These are phyloP conservation scores for Bufotes viridis DNA, from an alignment of 2,797 vertebrate species.

Conservation along the genomic window DNA sequence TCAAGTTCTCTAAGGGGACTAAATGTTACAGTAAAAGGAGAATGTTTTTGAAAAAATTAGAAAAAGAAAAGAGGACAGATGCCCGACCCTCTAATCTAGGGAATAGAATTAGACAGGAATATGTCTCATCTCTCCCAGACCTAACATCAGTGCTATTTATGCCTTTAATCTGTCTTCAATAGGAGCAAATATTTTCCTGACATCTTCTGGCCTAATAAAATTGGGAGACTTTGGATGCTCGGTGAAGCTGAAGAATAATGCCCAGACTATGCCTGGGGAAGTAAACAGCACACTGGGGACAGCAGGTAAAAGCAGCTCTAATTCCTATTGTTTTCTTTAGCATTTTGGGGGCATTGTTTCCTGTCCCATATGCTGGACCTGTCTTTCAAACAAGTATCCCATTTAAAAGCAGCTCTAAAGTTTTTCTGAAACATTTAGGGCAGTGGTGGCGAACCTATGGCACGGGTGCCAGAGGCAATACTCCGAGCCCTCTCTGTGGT, in stretches of 20 bases:
- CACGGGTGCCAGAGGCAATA: no score
- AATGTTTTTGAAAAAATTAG: no score
- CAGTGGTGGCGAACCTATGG: no score
- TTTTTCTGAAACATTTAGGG: neutral
- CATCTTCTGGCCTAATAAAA: conserved; percentile 95
- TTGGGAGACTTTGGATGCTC: conserved; percentile 98
- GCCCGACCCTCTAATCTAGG: no score
- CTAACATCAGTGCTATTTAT: no score
- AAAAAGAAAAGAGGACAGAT: no score
- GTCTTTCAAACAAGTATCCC: neutral
- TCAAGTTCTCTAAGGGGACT: no score
- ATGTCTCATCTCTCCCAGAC: no score
- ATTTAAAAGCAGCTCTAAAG: neutral
- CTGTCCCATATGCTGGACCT: neutral
- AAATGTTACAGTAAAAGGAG: no score
- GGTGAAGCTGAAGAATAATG: conserved; percentile 96
- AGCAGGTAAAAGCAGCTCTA: conserved; percentile 80
- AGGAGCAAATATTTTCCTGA: conserved; percentile 99
- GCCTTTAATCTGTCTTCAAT: conserved; percentile 31
- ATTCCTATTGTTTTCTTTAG: neutral
- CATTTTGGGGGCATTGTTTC: neutral
- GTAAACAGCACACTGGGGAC: conserved; percentile 98
- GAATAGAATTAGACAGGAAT: no score
- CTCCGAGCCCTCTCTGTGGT: no score
- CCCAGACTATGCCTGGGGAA: conserved; percentile 98